Evolutionary conservation across 2,797 vertebrate genomes (phyloP), one percentile per base, ranked within the genome.

Genomic region (Rhinatrema bivittatum): DNA sequence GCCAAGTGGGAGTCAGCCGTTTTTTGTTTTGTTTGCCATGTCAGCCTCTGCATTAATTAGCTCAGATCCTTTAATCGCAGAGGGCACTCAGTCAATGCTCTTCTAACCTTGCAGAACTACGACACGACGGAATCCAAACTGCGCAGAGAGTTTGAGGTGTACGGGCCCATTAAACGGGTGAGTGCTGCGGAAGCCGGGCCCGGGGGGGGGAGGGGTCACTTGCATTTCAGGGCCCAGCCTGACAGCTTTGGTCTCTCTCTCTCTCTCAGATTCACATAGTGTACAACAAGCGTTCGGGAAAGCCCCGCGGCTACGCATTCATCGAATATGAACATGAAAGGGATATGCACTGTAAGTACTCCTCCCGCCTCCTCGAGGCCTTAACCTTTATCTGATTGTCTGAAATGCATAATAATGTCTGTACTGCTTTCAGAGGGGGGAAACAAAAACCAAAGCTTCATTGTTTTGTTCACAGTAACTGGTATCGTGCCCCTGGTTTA

Each of bases 341-440:
- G 17, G 93, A 97, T 62, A 97, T 97, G 93, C 93, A 97, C 74
- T 97, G 93, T 97, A 79, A 96, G 94, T 97, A 79, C 39, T 41
- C 16, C 36, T 9, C 46, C 38, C 37, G 39, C 41, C 45, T 33
- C 46, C 56, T 39, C 55, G 45, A 52, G 43, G 30, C 56, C 55
- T 44, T 10, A n/a, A 20, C 10, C 46, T 49, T 29, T 33, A 18
- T 34, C 41, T 12, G 5, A 4, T 35, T 19, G 38, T 54, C 52
- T 57, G 4, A n/a, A n/a, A n/a, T n/a, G n/a, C n/a, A n/a, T n/a
- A n/a, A n/a, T n/a, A n/a, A n/a, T n/a, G n/a, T n/a, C n/a, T n/a
- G n/a, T n/a, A n/a, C 32, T 33, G 16, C 46, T 29, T 33, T 28
- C 11, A 21, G 16, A 16, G 16, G 16, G 28, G 18, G 35, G 44